Percentiles rank a stretch among this genome's conserved stretches.
Evolutionary conservation across 2,113 vertebrate genomes (phyloP).

Genomic region (Anseranas semipalmata): DNA sequence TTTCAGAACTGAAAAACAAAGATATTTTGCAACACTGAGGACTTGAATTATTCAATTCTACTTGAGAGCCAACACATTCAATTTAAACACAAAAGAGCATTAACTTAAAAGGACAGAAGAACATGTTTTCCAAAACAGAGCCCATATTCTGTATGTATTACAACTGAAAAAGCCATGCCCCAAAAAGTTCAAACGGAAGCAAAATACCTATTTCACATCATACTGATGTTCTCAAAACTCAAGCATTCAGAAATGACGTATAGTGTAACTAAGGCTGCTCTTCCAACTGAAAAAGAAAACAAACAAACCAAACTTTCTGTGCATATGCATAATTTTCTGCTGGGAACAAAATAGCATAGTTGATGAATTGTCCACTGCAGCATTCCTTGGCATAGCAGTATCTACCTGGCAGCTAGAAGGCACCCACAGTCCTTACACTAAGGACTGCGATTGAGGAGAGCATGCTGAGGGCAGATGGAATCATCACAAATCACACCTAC

Average conservation of each 20-base stretch:
- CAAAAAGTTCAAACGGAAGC: background rate
- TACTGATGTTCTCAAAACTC: background rate
- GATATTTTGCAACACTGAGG: background rate
- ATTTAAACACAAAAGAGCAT: background rate
- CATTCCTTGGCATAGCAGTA: background rate
- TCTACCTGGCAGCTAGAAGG: background rate
- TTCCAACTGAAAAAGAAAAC: background rate
- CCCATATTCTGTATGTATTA: background rate
- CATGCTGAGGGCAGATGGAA: background rate
- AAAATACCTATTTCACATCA: background rate
- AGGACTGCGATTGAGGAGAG: background rate
- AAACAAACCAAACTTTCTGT: background rate
- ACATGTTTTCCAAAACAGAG: background rate
- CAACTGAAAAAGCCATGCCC: background rate
- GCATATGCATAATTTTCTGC: background rate
- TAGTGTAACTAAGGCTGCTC: background rate
- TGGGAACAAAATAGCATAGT: background rate
- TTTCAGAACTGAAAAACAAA: slow-evolving; percentile 80
- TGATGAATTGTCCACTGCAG: background rate
- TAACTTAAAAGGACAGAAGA: background rate
- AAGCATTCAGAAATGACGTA: background rate
- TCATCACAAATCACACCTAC: background rate
- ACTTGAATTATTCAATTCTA: background rate
- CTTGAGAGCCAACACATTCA: background rate
- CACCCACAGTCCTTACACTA: background rate